Evolutionary conservation across 1,140 invertebrate genomes (phyloP).

Genomic region (Nasonia vitripennis): DNA sequence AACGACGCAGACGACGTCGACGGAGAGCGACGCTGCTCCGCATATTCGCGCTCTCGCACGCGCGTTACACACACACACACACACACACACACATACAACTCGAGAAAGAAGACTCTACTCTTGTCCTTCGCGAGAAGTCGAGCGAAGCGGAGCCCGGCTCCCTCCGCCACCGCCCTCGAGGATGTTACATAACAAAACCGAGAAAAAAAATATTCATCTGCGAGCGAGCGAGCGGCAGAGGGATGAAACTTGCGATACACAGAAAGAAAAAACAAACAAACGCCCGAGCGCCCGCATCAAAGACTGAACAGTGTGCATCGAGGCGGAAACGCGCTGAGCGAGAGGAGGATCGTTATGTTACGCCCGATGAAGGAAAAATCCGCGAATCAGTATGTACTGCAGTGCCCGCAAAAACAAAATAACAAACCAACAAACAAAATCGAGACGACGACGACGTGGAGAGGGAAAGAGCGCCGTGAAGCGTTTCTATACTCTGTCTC

Average conservation of each 20-base stretch:
- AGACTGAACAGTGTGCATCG: conserved; percentile 49
- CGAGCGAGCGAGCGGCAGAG: conserved; percentile 35
- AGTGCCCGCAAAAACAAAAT: neutral
- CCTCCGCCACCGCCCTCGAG: conserved; percentile 24
- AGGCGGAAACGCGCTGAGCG: neutral
- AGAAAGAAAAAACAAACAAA: neutral
- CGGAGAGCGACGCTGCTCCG: conserved; percentile 10
- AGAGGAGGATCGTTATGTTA: neutral
- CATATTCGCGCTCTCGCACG: conserved; percentile 18
- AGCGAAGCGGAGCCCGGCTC: neutral
- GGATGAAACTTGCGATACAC: neutral
- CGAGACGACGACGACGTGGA: too few relatives aligned
- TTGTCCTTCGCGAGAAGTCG: conserved; percentile 38
- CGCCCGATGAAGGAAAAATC: conserved; percentile 18
- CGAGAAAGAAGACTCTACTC: conserved; percentile 51
- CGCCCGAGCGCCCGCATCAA: conserved; percentile 38
- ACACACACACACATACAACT: conserved; percentile 30
- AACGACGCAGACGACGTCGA: conserved; percentile 23
- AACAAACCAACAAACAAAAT: neutral
- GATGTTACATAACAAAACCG: conserved; percentile 31
- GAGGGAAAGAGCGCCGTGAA: neutral
- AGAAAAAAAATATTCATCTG: neutral
- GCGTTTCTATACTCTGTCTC: neutral
- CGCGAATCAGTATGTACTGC: conserved; percentile 22
- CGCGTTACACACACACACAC: conserved; percentile 19